Base-by-base conservation (phyloP, 1,140 invertebrate genomes). In the Drosophila melanica region DNA sequence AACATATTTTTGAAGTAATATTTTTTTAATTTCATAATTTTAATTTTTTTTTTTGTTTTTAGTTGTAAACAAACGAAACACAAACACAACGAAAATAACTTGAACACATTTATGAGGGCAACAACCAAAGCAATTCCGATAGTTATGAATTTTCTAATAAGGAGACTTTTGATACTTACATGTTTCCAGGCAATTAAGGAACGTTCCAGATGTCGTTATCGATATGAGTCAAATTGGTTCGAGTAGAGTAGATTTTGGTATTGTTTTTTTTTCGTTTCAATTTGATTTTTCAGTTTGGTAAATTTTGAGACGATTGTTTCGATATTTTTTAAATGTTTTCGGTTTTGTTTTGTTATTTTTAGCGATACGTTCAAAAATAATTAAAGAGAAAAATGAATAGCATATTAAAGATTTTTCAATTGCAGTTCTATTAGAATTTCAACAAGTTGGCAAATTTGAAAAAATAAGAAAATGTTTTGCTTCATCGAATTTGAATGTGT, bases 351-450 rank as follows among this genome's bases (percentile, higher is more conserved):
- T 44, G 57, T 81, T 33, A 11, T 70, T 81, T 87, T 82, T 87
- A 89, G 84, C 84, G 85, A 89, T 89, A 89, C 84, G 84, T 89
- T 87, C 44, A 89, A 89, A 87, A 84, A 30, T 77, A 84, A 89
- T 89, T 89, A 89, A 89, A 89, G 84, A 89, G 84, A 89, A 89
- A 89, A 89, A 89, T 89, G 65, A 89, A 89, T 77, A 89, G 79
- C 67, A 67, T 89, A 89, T 89, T 89, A 89, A 89, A 89, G 68
- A 75, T 77, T 82, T 82, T 89, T 89, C 69, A 87, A 81, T 86
- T 86, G 65, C 73, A 80, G 77, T 73, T 87, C 69, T 68, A 79
- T 71, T 62, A 74, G 48, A 80, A 85, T 87, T 87, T 86, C 39
- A 80, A 76, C 65, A 73, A 81, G 60, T 77, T 77, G 50, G 47